Evolutionary conservation across 2,888 invertebrate species (phyloP), one percentile per base, ranked within the genome.

Genomic region (Cosmia pyralina): DNA sequence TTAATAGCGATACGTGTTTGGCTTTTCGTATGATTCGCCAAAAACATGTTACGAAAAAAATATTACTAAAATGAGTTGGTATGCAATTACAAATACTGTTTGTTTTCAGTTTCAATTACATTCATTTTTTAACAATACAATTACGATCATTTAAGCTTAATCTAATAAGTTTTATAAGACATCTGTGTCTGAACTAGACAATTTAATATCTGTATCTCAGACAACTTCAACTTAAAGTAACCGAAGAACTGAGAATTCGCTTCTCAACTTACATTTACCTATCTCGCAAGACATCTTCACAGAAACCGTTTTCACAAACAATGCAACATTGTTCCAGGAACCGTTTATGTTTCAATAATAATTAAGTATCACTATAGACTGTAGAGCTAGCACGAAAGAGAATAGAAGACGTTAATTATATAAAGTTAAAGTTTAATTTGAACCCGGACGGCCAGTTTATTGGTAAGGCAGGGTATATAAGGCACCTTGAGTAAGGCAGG

Each of bases 391-490:
- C 19, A 72, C 62, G 66, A 67, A 83, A 69, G 73, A 62, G 77
- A 60, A 60, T 34, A 62, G 62, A 48, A 58, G 58, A 71, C 63
- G 69, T 22, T 82, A 85, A 83, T 80, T 81, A 81, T 80, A 76
- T 77, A 71, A 76, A 81, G 81, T 72, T 81, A 85, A 84, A 87
- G 82, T 86, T 85, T 84, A 87, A 85, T 87, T 79, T 74, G 64
- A 76, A 73, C 67, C 68, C 65, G 68, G 75, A 58, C 70, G 22
- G 66, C 66, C 55, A 70, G 68, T 67, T 52, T 79, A 79, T 80
- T 71, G 80, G 75, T 58, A 75, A 70, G n/a, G n/a, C n/a, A n/a
- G n/a, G n/a, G n/a, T n/a, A n/a, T n/a, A n/a, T n/a, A n/a, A n/a
- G n/a, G 79, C 71, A 82, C 81, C 79, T 85, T 78, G 3, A 15